These are phyloP conservation scores for Falco cherrug DNA, from an alignment of 2,797 vertebrate genomes.

Conservation along the genomic window DNA sequence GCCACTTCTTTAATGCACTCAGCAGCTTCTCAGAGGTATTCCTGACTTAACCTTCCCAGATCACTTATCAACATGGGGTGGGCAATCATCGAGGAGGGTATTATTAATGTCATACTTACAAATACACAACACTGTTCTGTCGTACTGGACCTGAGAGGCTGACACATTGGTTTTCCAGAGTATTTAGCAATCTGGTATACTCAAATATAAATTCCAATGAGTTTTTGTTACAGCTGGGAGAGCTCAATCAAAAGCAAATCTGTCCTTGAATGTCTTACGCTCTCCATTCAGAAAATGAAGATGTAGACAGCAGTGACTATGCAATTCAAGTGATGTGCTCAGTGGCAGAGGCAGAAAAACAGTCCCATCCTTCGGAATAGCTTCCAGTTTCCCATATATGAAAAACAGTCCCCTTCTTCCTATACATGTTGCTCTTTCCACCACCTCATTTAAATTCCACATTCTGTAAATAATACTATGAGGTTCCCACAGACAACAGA, in stretches of 20 bases:
- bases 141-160: neutral
- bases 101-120: neutral
- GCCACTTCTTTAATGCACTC: neutral
- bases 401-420: neutral
- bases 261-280: rapidly evolving
- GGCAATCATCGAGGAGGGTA: neutral
- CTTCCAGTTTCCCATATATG: neutral
- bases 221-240: neutral
- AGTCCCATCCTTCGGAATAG: neutral
- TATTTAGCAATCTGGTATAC: neutral
- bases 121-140: neutral
- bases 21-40: neutral
- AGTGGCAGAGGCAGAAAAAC: neutral
- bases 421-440: neutral
- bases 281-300: neutral
- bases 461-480: neutral
- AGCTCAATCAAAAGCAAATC: neutral
- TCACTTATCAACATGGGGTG: neutral
- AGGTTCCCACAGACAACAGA: neutral
- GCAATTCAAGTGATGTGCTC: neutral
- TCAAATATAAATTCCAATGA: neutral
- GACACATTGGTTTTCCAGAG: neutral
- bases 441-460: neutral
- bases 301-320: neutral
- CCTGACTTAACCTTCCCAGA: neutral